Conservation (phyloP, 2,888 invertebrate genomes). For the Antitype chi region DNA sequence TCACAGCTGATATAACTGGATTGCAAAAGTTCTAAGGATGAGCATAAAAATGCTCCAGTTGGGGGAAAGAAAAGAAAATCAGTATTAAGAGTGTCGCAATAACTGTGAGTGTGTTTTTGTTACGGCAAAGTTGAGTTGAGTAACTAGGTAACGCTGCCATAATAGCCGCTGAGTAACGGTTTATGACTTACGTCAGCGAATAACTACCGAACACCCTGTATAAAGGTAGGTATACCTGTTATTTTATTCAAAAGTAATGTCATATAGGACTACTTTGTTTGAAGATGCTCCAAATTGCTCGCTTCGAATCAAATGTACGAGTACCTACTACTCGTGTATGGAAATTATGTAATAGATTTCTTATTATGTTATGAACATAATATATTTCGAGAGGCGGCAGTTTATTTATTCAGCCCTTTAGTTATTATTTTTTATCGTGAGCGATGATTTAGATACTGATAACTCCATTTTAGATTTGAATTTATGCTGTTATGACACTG, state of each 20-base stretch:
- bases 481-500: not conserved
- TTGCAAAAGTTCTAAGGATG: constrained; percentile 90
- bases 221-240: constrained; percentile 45
- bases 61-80: constrained; percentile 83
- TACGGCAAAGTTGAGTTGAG: constrained; percentile 79
- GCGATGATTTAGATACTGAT: not conserved
- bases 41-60: constrained; percentile 88
- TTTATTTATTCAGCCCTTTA: constrained; percentile 16
- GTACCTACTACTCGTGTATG: constrained; percentile 16
- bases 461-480: not conserved
- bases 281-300: constrained; percentile 57
- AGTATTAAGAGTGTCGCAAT: constrained; percentile 87
- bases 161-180: constrained; percentile 74
- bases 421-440: constrained; percentile 12
- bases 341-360: constrained; percentile 48
- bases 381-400: constrained; percentile 16
- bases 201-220: constrained; percentile 68
- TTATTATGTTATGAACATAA: constrained; percentile 31
- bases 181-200: constrained; percentile 72
- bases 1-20: constrained; percentile 90
- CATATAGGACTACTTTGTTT: constrained; percentile 48
- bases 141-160: constrained; percentile 77
- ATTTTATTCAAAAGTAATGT: constrained; percentile 62
- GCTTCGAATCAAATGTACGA: constrained; percentile 51
- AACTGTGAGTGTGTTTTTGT: constrained; percentile 84